Evolutionary conservation across 2,888 invertebrate species (phyloP).

Genomic region (Acanthosepion lycidas): DNA sequence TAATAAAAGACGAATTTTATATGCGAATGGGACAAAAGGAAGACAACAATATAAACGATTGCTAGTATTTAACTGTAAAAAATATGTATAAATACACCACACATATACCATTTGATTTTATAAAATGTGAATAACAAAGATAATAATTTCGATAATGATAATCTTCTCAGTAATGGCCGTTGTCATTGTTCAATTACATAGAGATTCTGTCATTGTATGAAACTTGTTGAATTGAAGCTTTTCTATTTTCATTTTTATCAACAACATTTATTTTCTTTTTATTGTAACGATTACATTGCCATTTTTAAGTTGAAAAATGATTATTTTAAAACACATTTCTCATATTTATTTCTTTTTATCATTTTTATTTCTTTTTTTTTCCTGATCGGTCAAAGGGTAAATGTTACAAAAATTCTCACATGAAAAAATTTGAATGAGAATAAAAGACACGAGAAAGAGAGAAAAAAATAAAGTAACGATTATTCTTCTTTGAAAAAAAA

Average conservation of each 20-base stretch:
- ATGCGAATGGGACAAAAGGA: neutral
- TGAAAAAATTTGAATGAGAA: neutral
- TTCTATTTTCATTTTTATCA: neutral
- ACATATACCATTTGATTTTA: neutral
- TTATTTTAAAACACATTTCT: neutral
- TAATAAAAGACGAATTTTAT: neutral
- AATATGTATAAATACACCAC: neutral
- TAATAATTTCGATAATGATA: neutral
- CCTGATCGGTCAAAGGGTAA: constrained; percentile 1
- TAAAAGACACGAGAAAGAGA: neutral
- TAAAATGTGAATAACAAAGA: neutral
- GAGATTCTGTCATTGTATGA: neutral
- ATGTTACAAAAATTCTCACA: neutral
- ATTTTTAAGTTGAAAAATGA: neutral
- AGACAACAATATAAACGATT: neutral
- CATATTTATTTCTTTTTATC: neutral
- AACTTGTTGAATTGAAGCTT: neutral
- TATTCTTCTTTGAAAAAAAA: neutral
- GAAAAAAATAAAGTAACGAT: neutral
- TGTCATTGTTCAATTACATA: neutral
- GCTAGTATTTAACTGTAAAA: neutral
- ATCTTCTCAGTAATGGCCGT: neutral
- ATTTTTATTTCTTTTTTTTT: neutral
- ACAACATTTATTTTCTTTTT: neutral
- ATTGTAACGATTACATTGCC: neutral